Base-by-base conservation (phyloP, 1,140 invertebrate genomes). In the Andrena cerasifolii region DNA sequence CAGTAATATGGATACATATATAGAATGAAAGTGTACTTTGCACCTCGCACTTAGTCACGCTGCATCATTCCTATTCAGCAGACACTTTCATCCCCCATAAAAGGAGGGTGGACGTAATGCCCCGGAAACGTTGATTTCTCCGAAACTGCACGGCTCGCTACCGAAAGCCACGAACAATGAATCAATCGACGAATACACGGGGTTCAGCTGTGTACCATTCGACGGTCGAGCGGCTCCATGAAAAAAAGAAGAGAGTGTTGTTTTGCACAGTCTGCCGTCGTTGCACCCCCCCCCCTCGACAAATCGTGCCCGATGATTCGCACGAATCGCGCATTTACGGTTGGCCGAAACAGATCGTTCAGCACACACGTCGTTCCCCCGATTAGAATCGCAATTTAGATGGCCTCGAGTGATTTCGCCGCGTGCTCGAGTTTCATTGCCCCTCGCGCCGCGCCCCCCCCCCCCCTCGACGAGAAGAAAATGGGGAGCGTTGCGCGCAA, bases 321-420 rank as follows among this genome's bases (percentile, higher is more conserved):
- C 58, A 79, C 62, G 56, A 75, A 83, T 84, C 72, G 51, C 31
- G 61, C 54, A 59, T 82, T 82, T 78, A 86, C 68, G 72, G 71
- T 53, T 65, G 40, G 47, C 82, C 3, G 79, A 78, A 80, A 80
- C 78, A 68, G 68, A 85, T 74, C 67, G 78, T 71, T 62, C 54
- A 47, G 61, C 54, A 51, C 24, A 43, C 21, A 51, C 47, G 63
- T 54, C 74, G 53, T 45, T 51, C 59, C 21, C 66, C 66, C 78
- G 83, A 82, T 85, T 83, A 85, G 74, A 85, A 85, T 85, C 71
- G 83, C 83, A 74, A 85, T 85, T 85, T 85, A 82, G 82, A 85
- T 71, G 74, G 68, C 75, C 58, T 59, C 68, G 51, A 77, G 68
- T 67, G 82, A 84, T 80, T 80, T 78, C 45, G 61, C 80, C 70